These are phyloP conservation scores for Chrysaora quinquecirrha DNA, from an alignment of 30 jellyfish, hydroid and myxozoan species.

Conservation along the genomic window DNA sequence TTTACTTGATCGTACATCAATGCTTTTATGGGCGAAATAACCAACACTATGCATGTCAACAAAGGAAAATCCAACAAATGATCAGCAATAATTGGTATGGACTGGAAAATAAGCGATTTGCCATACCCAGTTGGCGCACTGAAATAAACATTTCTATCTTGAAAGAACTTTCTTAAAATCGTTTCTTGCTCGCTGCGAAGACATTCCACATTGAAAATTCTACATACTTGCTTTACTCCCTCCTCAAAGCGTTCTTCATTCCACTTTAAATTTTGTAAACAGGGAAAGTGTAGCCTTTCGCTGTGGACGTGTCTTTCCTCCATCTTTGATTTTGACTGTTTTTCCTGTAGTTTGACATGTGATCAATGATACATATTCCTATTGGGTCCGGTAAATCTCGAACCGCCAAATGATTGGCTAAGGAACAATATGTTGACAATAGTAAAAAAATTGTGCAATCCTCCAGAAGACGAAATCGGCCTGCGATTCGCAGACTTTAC, in stretches of 20 bases:
- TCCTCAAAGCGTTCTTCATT: neutral
- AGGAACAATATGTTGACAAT: no score
- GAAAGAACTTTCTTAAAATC: conserved; percentile 2
- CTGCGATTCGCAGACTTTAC: no score
- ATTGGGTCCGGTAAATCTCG: no score
- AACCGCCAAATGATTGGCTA: no score
- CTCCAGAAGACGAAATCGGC: no score
- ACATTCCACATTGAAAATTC: neutral
- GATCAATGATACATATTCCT: no score
- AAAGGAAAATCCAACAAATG: neutral
- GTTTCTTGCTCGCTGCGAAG: neutral
- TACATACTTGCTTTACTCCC: neutral
- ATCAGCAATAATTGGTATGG: conserved; percentile 22
- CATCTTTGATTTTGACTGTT: no score
- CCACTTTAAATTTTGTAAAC: neutral
- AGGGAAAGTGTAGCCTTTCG: neutral
- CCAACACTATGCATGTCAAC: conserved; percentile 10
- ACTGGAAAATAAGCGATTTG: conserved; percentile 42
- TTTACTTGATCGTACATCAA: conserved; percentile 24
- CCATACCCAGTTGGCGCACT: conserved; percentile 68
- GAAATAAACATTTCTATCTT: conserved; percentile 22
- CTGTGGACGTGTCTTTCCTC: conserved; percentile 1
- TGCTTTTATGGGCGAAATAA: conserved; percentile 14
- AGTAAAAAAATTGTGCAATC: no score
- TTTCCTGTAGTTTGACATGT: no score